Percentiles rank a stretch among this genome's conserved stretches.
These are phyloP conservation scores for Menidia menidia DNA, from an alignment of 2,797 vertebrate species.

Conservation along the genomic window DNA sequence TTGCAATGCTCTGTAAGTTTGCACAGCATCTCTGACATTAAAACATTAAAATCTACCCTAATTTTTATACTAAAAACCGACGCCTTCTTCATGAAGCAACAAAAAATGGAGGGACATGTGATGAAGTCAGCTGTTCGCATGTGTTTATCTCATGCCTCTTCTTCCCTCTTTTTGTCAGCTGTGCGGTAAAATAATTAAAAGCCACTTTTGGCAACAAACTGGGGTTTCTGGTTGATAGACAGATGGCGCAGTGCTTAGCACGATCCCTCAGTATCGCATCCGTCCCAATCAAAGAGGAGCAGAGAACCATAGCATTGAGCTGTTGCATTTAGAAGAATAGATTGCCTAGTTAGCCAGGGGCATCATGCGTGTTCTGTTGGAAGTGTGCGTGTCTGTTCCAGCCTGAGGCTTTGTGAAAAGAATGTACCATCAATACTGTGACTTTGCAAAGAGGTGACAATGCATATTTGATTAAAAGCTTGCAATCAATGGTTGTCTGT, in stretches of 20 bases:
- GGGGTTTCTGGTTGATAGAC: slow-evolving; percentile 12
- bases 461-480: slow-evolving; percentile 34
- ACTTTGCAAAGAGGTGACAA: slow-evolving; percentile 30
- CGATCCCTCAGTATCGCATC: slow-evolving; percentile 13
- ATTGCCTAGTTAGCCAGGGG: slow-evolving; percentile 31
- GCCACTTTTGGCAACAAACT: neutral
- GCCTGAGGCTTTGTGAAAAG: slow-evolving; percentile 27
- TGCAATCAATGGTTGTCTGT: slow-evolving; percentile 28
- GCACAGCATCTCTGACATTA: neutral
- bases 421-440: slow-evolving; percentile 28
- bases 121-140: neutral
- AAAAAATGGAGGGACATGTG: neutral
- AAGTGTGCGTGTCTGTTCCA: slow-evolving; percentile 16
- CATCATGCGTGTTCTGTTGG: slow-evolving; percentile 15
- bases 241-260: slow-evolving; percentile 5
- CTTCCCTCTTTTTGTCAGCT: slow-evolving; percentile 18
- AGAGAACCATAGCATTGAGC: slow-evolving; percentile 11
- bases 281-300: slow-evolving; percentile 1
- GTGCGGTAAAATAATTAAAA: neutral
- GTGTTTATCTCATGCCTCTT: slow-evolving; percentile 18
- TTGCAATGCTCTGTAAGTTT: neutral
- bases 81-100: neutral
- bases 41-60: neutral
- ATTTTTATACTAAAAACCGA: neutral
- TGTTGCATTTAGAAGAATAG: slow-evolving; percentile 29